Conservation (phyloP, 1,140 invertebrate species). For the Ips typographus region DNA sequence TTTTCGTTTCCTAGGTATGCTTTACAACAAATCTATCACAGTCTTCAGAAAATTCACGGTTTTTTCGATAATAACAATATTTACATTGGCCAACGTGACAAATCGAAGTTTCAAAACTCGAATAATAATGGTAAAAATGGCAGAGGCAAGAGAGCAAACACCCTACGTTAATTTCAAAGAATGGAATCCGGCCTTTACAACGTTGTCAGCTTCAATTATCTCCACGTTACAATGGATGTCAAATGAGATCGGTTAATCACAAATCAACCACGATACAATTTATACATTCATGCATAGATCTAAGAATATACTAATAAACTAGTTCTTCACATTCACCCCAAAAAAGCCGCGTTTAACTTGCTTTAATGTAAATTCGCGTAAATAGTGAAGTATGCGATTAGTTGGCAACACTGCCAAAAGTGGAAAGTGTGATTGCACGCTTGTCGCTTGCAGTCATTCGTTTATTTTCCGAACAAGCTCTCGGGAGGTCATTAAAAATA, state of each 20-base stretch:
- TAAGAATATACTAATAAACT: no score
- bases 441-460: constrained; percentile 16
- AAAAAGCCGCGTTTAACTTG: no score
- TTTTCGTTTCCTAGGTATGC: not conserved
- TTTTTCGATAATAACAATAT: constrained; percentile 7
- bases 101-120: constrained; percentile 2
- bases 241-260: no score
- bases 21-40: constrained; percentile 1
- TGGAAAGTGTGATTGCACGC: constrained; percentile 24
- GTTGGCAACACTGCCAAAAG: constrained; percentile 11
- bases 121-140: constrained; percentile 3
- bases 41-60: not conserved
- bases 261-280: no score
- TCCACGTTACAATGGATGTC: no score
- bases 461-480: constrained; percentile 27
- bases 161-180: constrained; percentile 26
- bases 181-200: constrained; percentile 24
- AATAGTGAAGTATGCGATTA: not conserved
- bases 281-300: no score
- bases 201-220: constrained; percentile 7
- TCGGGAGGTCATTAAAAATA: constrained; percentile 34
- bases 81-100: constrained; percentile 7
- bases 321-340: no score
- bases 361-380: no score
- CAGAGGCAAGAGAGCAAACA: constrained; percentile 17